Conservation (phyloP, 2,888 invertebrate genomes). For the Melinaea marsaeus region DNA sequence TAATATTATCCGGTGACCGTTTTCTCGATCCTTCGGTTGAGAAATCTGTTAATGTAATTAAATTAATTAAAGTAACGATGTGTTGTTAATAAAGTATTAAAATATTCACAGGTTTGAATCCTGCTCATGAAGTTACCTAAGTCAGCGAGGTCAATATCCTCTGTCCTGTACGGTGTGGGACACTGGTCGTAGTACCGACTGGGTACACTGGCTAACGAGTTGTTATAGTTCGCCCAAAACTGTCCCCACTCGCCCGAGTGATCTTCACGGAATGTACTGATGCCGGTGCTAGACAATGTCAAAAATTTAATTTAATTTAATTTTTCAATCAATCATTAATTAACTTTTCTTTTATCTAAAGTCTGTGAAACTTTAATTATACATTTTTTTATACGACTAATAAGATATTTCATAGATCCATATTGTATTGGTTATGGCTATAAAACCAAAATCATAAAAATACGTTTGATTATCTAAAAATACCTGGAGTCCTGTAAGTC, state of each 20-base stretch:
- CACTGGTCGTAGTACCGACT: conserved; percentile 65
- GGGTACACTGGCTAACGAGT: conserved; percentile 49
- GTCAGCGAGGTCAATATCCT: conserved; percentile 56
- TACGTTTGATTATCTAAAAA: neutral
- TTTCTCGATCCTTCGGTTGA: conserved; percentile 50
- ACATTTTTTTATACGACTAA: too few species aligned
- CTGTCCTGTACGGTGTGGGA: conserved; percentile 65
- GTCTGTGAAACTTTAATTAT: neutral
- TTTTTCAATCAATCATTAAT: neutral
- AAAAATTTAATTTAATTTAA: neutral
- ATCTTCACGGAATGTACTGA: conserved; percentile 16
- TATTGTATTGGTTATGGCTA: too few species aligned
- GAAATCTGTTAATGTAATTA: conserved; percentile 44
- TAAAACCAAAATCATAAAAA: too few species aligned
- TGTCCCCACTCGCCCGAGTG: conserved; percentile 59
- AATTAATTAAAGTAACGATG: too few species aligned
- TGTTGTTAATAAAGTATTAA: neutral
- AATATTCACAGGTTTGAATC: neutral
- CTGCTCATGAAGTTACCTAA: conserved; percentile 42
- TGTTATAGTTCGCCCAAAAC: conserved; percentile 71
- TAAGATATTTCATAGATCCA: too few species aligned
- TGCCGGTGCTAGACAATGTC: neutral
- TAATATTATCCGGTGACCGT: conserved; percentile 56
- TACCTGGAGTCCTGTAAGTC: conserved; percentile 53
- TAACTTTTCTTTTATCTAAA: neutral